Percentiles rank a stretch among this genome's conserved stretches.
Evolutionary conservation across 2,113 vertebrate species (phyloP).

Genomic region (Prunella fulvescens): DNA sequence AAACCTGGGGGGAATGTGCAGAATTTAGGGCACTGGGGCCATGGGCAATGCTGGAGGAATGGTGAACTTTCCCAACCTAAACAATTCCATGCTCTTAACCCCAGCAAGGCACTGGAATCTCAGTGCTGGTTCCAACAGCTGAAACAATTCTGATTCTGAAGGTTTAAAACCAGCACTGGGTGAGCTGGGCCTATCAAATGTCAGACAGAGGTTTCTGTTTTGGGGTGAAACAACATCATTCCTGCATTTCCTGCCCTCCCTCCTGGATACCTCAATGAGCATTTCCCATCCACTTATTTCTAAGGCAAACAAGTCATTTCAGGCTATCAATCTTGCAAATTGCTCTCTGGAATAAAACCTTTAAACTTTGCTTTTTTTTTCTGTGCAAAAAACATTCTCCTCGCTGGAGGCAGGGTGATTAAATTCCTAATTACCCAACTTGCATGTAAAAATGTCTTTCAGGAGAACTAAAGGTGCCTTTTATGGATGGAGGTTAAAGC

Average conservation of each 20-base stretch:
- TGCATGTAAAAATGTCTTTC: neutral
- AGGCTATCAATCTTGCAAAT: neutral
- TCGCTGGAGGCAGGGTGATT: neutral
- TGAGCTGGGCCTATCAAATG: neutral
- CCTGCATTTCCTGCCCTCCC: neutral
- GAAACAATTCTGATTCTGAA: neutral
- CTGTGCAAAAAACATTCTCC: neutral
- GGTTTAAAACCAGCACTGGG: neutral
- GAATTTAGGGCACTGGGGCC: neutral
- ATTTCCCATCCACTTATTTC: neutral
- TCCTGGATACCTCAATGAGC: fast-evolving
- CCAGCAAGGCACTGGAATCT: neutral
- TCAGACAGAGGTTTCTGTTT: fast-evolving
- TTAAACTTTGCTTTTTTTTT: neutral
- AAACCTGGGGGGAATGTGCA: neutral
- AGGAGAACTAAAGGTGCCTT: neutral
- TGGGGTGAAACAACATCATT: neutral
- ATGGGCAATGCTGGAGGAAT: neutral
- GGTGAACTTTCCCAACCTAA: neutral
- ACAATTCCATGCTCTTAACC: neutral
- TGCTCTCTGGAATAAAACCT: neutral
- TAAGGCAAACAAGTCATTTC: neutral
- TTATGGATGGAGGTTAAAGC: neutral
- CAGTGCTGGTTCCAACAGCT: neutral
- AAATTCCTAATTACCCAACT: neutral